Evolutionary conservation across 2,888 invertebrate genomes (phyloP).

Genomic region (Temnothorax ravouxi): DNA sequence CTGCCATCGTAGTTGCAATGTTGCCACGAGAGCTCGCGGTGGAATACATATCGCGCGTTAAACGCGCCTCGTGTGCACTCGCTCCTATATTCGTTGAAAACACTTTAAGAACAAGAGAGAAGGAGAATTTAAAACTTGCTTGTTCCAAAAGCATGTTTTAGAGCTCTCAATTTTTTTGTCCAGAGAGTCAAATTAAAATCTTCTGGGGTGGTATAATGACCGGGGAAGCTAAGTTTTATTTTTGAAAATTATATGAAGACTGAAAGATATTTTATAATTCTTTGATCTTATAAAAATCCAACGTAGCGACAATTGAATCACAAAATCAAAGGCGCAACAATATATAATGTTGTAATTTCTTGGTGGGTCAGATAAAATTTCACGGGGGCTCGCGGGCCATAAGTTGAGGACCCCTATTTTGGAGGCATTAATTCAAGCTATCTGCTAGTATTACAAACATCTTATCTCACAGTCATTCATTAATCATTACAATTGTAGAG

Average conservation of each 20-base stretch:
- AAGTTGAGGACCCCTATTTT: neutral
- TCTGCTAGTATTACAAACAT: neutral
- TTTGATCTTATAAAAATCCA: no score
- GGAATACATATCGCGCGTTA: slow-evolving; percentile 62
- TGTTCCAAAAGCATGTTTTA: neutral
- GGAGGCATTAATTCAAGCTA: neutral
- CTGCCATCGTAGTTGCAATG: slow-evolving; percentile 67
- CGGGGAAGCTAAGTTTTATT: neutral
- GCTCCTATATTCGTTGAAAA: slow-evolving; percentile 36
- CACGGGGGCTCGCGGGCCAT: neutral
- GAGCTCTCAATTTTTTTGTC: neutral
- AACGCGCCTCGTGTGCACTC: slow-evolving; percentile 41
- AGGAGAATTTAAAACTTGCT: slow-evolving; percentile 11
- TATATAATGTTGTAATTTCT: neutral
- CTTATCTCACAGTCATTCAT: neutral
- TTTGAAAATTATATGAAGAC: neutral
- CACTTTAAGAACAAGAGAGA: slow-evolving; percentile 2
- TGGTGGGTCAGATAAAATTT: no score
- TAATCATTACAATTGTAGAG: neutral
- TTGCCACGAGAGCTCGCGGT: slow-evolving; percentile 59
- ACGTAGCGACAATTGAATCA: no score
- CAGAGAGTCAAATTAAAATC: neutral
- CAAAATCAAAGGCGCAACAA: no score
- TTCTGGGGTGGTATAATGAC: no score
- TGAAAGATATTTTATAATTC: neutral